Percentiles rank a stretch among this genome's conserved stretches.
These are phyloP conservation scores for Bacillus rossius DNA, from an alignment of 1,140 invertebrate genomes.

Conservation along the genomic window DNA sequence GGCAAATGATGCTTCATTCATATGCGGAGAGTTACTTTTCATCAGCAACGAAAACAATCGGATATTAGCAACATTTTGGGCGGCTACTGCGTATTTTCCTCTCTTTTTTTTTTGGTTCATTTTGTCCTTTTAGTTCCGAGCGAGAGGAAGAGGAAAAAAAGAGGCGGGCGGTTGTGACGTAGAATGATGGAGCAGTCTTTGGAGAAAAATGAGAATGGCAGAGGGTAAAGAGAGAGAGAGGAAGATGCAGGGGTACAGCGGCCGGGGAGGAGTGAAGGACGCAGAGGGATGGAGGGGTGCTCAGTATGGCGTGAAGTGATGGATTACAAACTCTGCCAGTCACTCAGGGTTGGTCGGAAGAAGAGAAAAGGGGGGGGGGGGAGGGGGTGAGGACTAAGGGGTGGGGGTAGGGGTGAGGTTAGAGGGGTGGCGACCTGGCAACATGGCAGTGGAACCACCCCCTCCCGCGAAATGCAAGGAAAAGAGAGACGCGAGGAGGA, in stretches of 20 bases:
- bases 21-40: no score
- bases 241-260: neutral
- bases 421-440: neutral
- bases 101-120: no score
- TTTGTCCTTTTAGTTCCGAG: no score
- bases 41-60: no score
- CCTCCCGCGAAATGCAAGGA: neutral
- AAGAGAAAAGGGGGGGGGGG: neutral
- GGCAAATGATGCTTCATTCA: no score
- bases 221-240: neutral
- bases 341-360: constrained; percentile 1
- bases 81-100: no score
- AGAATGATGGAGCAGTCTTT: constrained; percentile 15
- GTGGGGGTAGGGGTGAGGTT: neutral
- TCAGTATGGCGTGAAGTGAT: constrained; percentile 5
- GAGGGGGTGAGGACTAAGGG: constrained; percentile 1
- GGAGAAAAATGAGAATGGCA: constrained; percentile 20
- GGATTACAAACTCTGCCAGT: constrained; percentile 7
- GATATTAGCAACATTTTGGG: no score
- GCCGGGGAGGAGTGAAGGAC: neutral
- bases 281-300: neutral
- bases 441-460: no score
- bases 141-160: neutral
- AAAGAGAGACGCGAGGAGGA: neutral
- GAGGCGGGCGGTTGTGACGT: constrained; percentile 11